A percentile compares a stretch with the other conserved stretches of the same genome.
Conservation (phyloP, 2,888 invertebrate genomes). For the Escarpia spicata region DNA sequence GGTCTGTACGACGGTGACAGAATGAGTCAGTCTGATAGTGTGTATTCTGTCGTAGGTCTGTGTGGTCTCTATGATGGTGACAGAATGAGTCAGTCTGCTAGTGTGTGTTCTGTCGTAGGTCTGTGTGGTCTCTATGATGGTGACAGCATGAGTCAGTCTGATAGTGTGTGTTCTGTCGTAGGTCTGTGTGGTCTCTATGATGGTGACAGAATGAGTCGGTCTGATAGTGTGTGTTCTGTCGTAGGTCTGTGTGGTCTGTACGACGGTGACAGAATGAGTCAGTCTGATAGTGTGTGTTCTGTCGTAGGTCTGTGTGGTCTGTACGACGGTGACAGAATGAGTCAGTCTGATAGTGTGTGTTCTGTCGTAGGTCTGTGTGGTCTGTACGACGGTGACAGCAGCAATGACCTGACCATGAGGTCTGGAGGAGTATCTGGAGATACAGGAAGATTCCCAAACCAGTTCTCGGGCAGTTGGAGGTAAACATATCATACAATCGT, state of each 20-base stretch:
- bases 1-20: too few species aligned
- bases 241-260: too few species aligned
- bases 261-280: too few species aligned
- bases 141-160: not conserved
- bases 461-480: not conserved
- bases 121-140: too few species aligned
- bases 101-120: not conserved
- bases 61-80: too few species aligned
- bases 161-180: not conserved
- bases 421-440: not conserved
- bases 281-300: too few species aligned
- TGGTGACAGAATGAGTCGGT: not conserved
- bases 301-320: too few species aligned
- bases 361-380: too few species aligned
- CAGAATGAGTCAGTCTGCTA: not conserved
- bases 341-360: too few species aligned
- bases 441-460: not conserved
- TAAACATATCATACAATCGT: not conserved
- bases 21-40: not conserved
- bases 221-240: too few species aligned
- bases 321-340: too few species aligned
- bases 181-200: not conserved
- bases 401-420: not conserved
- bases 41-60: not conserved
- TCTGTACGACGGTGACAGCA: not conserved